These are phyloP conservation scores for Macroramphosus scolopax DNA, from an alignment of 2,797 vertebrate species.

Conservation along the genomic window DNA sequence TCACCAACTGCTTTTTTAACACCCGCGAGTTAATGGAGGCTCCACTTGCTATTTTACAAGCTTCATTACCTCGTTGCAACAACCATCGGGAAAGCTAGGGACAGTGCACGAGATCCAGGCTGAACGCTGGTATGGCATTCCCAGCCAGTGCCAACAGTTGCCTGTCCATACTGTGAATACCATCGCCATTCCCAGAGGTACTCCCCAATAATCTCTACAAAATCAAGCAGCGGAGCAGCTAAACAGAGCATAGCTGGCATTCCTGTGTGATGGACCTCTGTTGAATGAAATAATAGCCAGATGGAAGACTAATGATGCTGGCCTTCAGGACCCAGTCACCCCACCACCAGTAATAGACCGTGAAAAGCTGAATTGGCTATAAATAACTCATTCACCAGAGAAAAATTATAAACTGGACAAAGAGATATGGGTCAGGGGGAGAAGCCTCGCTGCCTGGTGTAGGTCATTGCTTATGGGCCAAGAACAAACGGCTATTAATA, in stretches of 20 bases:
- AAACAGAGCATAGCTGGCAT: slow-evolving; percentile 52
- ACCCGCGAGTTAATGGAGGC: slow-evolving; percentile 15
- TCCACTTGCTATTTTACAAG: slow-evolving; percentile 18
- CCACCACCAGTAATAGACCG: slow-evolving; percentile 12
- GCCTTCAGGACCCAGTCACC: slow-evolving; percentile 14
- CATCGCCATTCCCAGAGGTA: slow-evolving; percentile 36
- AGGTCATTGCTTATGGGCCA: too few species aligned
- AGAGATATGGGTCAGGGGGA: slow-evolving; percentile 3
- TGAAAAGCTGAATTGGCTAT: slow-evolving; percentile 42
- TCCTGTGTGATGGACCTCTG: slow-evolving; percentile 33
- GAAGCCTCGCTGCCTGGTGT: slow-evolving; percentile 1
- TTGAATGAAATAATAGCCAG: slow-evolving; percentile 41
- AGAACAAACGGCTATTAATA: too few species aligned
- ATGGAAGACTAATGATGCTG: slow-evolving; percentile 42
- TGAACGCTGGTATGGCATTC: slow-evolving; percentile 5
- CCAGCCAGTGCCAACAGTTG: slow-evolving; percentile 35
- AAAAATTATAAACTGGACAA: slow-evolving; percentile 50
- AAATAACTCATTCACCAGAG: slow-evolving; percentile 52
- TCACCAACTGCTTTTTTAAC: too few species aligned
- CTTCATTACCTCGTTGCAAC: slow-evolving; percentile 7
- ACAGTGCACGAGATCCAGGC: slow-evolving; percentile 21
- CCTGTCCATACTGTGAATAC: slow-evolving; percentile 35
- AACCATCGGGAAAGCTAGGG: slow-evolving; percentile 4
- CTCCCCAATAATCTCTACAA: slow-evolving; percentile 41
- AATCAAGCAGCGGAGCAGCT: slow-evolving; percentile 29